Evolutionary conservation across 2,113 vertebrate genomes (phyloP), one percentile per base, ranked within the genome.

Genomic region (Mirounga angustirostris): DNA sequence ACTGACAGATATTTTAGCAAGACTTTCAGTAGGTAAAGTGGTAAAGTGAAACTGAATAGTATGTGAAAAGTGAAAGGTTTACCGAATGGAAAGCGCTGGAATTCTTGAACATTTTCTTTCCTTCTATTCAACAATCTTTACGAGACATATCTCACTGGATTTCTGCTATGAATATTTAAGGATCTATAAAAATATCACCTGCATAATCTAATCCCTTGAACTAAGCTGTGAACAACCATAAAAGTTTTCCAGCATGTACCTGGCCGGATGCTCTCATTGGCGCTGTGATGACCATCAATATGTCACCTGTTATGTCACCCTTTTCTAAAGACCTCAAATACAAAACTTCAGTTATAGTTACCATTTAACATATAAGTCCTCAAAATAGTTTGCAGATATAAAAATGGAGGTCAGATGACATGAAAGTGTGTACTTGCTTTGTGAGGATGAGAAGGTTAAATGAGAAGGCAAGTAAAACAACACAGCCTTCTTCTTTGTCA

Each of bases 231-330:
- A 95, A 92, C 69, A 95, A 1, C 82, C 33, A 7, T 96, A 82
- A 97, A 97, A 98, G 97, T 98, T 98, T 97, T 79, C 33, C 65
- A 81, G 50, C 52, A 6, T 21, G 92, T 54, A 65, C 13, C 56
- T 92, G 61, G 19, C 36, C 61, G n/a, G 43, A 7, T 87, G 58
- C 76, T 81, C 5, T 88, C 74, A 59, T 11, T 84, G 95, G 28
- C 2, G 1, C 12, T 28, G 26, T 69, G 73, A 67, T 74, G 91
- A 82, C 76, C 15, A 56, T 33, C 71, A 2, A 0, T 52, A 3
- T 96, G 65, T 91, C 74, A 89, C 79, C 43, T 87, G 83, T 79
- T 94, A 54, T 7, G 46, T 36, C 54, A 92, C n/a, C 65, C 13
- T 74, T 69, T 86, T 85, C 9, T 22, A 30, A 56, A 79, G n/a